Evolutionary conservation across 1,140 invertebrate genomes (phyloP).

Genomic region (Popillia japonica): DNA sequence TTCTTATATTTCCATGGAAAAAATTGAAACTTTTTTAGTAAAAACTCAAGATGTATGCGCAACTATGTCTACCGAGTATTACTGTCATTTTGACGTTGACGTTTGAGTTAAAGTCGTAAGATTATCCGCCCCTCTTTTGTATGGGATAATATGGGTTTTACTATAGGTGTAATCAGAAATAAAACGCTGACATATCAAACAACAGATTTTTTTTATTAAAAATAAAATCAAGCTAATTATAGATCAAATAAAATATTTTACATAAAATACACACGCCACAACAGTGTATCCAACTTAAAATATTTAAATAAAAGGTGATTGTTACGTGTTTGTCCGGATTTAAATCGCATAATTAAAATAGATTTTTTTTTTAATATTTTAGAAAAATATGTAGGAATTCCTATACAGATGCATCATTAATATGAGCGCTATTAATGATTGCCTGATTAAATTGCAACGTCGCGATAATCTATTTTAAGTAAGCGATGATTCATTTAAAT

Average conservation of each 20-base stretch:
- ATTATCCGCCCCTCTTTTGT: too few species aligned
- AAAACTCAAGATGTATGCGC: too few species aligned
- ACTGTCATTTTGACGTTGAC: too few species aligned
- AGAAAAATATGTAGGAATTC: too few species aligned
- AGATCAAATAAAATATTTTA: conserved; percentile 4
- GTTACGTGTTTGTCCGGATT: not conserved
- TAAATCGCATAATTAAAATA: not conserved
- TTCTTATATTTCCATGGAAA: too few species aligned
- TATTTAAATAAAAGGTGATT: not conserved
- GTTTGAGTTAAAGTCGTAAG: too few species aligned
- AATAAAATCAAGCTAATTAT: conserved; percentile 2
- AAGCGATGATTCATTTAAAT: not conserved
- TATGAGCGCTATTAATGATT: too few species aligned
- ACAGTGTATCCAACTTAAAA: not conserved
- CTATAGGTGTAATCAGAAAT: too few species aligned
- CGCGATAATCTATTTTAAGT: not conserved
- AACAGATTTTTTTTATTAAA: conserved; percentile 19
- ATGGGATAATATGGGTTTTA: too few species aligned
- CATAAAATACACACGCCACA: not conserved
- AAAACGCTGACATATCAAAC: not conserved
- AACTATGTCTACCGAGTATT: too few species aligned
- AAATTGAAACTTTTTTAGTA: too few species aligned
- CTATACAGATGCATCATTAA: too few species aligned
- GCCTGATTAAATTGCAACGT: not conserved
- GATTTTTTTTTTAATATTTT: not conserved